A percentile compares a stretch with the other conserved stretches of the same genome.
Conservation (phyloP, 2,888 invertebrate genomes). For the Cheilosia impressa region DNA sequence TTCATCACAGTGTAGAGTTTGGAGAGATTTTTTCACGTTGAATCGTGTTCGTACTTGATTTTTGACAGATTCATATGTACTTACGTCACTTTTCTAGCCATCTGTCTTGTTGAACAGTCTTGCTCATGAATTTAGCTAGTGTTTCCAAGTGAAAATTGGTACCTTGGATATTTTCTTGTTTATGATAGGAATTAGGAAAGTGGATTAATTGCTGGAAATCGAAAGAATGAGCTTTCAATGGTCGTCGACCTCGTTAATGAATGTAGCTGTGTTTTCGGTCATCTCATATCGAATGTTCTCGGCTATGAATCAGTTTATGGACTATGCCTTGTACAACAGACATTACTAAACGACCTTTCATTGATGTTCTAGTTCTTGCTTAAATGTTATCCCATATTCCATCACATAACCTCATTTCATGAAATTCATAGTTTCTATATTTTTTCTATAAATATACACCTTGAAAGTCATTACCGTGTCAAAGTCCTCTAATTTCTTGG, state of each 20-base stretch:
- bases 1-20: constrained; percentile 42
- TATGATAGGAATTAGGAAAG: too few relatives aligned
- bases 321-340: too few relatives aligned
- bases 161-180: too few relatives aligned
- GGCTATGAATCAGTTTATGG: not conserved
- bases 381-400: too few relatives aligned
- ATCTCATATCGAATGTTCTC: not conserved
- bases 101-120: not conserved
- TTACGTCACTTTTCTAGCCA: constrained; percentile 51
- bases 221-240: too few relatives aligned
- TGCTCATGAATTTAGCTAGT: too few relatives aligned
- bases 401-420: not conserved
- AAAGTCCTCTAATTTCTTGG: constrained; percentile 6
- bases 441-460: constrained; percentile 5
- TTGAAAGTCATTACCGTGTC: not conserved
- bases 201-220: too few relatives aligned
- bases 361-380: too few relatives aligned
- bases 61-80: constrained; percentile 55
- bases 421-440: not conserved
- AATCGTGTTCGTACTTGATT: constrained; percentile 38
- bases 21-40: constrained; percentile 63
- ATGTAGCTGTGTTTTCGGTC: too few relatives aligned
- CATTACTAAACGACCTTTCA: too few relatives aligned
- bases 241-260: too few relatives aligned
- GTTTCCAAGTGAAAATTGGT: not conserved